Percentiles rank a stretch among this genome's conserved stretches.
phyloP scores from a whole-genome alignment of 1,140 invertebrate species.

The Drosophila carrolli region DNA sequence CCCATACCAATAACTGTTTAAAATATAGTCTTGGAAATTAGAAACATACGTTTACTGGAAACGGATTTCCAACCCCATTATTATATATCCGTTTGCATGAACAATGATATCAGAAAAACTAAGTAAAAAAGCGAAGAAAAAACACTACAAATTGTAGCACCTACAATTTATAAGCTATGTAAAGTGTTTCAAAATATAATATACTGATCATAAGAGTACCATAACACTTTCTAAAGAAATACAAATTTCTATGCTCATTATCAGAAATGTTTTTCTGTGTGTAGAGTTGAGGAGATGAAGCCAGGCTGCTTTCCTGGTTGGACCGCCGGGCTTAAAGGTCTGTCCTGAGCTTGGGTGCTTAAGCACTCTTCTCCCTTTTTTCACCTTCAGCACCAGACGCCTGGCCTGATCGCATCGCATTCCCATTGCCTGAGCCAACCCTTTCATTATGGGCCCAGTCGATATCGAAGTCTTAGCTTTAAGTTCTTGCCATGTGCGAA shows the following conservation, averaged over 20 bases:
- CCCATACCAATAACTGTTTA: too few species aligned
- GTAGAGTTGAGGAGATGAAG: neutral
- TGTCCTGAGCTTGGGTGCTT: conserved; percentile 25
- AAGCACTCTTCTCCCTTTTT: neutral
- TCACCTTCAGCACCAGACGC: neutral
- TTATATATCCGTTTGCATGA: too few species aligned
- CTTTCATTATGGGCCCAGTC: conserved; percentile 68
- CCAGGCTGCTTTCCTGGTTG: conserved; percentile 24
- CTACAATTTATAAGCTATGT: too few species aligned
- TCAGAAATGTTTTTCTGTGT: neutral
- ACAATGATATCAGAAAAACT: too few species aligned
- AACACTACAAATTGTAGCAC: too few species aligned
- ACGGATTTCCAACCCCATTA: too few species aligned
- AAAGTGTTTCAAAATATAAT: too few species aligned
- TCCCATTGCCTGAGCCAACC: conserved; percentile 55
- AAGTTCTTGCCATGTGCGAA: conserved; percentile 66
- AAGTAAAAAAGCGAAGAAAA: too few species aligned
- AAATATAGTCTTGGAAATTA: too few species aligned
- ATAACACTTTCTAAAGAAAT: neutral
- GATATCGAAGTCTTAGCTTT: conserved; percentile 38
- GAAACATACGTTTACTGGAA: too few species aligned
- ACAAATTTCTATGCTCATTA: neutral
- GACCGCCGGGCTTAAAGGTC: conserved; percentile 50
- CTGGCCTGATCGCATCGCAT: conserved; percentile 10
- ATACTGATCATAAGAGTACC: neutral